These are phyloP conservation scores for Saccostrea glomerata DNA, from an alignment of 1,140 invertebrate species.

Conservation along the genomic window DNA sequence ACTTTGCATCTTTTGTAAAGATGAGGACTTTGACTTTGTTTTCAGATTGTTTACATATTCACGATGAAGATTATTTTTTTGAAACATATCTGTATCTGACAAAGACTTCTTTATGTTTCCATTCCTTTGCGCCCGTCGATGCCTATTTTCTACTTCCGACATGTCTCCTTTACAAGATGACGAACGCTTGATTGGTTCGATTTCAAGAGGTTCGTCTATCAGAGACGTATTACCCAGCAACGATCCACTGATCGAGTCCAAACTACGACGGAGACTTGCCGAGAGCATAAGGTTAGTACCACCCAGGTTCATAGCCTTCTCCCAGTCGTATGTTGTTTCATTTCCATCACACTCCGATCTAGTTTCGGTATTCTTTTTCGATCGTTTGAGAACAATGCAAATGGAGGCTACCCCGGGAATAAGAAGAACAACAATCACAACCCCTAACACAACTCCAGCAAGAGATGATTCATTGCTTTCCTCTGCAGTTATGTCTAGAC, in stretches of 20 bases:
- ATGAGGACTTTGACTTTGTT: background rate
- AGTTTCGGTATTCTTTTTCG: background rate
- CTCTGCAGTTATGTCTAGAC: background rate
- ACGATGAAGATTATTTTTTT: background rate
- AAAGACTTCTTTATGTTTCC: background rate
- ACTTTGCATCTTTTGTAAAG: background rate
- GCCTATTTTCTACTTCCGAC: background rate
- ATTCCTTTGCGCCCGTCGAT: background rate
- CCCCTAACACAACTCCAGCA: background rate
- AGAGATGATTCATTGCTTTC: background rate
- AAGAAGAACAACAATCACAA: background rate
- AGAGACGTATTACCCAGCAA: background rate
- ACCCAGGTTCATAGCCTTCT: background rate
- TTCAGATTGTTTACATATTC: background rate
- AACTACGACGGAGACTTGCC: background rate
- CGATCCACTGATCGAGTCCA: background rate
- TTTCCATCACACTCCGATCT: background rate
- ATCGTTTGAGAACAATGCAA: background rate
- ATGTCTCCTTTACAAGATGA: background rate
- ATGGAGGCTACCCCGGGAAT: background rate
- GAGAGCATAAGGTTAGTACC: background rate
- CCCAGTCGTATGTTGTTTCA: background rate
- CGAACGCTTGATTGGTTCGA: background rate
- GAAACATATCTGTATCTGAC: background rate
- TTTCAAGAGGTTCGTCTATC: background rate